Conservation (phyloP, 2,797 vertebrate species). For the Helostoma temminkii region DNA sequence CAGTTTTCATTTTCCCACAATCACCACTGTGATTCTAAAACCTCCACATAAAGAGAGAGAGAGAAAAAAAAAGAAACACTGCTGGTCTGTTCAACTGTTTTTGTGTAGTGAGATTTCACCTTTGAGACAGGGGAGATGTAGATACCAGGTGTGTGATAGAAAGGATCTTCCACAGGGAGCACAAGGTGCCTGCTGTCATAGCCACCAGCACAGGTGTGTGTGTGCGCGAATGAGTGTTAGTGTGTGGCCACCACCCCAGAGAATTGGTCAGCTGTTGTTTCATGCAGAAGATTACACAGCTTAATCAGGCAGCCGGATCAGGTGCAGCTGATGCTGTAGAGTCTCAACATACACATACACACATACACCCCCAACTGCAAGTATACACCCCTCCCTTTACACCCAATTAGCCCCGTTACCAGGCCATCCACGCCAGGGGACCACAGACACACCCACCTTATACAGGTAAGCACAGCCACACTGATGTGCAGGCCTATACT, state of each 20-base stretch:
- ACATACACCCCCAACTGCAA: constrained; percentile 21
- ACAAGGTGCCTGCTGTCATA: constrained; percentile 65
- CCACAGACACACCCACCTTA: constrained; percentile 87
- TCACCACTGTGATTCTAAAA: constrained; percentile 49
- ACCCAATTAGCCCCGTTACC: constrained; percentile 97
- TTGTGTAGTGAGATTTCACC: constrained; percentile 68
- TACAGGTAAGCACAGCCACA: constrained; percentile 89
- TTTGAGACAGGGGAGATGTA: constrained; percentile 57
- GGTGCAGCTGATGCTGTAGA: constrained; percentile 92
- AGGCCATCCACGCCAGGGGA: constrained; percentile 88
- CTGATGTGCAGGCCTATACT: constrained; percentile 82
- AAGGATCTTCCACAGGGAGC: constrained; percentile 57
- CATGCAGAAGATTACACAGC: constrained; percentile 91
- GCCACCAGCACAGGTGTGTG: constrained; percentile 70
- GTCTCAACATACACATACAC: constrained; percentile 55
- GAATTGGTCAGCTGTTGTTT: constrained; percentile 93
- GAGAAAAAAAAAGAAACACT: constrained; percentile 4
- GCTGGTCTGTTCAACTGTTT: constrained; percentile 52
- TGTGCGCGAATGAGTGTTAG: constrained; percentile 57
- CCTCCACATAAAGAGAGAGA: constrained; percentile 10
- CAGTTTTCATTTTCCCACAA: constrained; percentile 40
- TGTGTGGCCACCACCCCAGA: constrained; percentile 78
- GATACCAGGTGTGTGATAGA: constrained; percentile 75
- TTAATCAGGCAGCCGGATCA: constrained; percentile 93
- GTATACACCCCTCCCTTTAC: constrained; percentile 86